These are phyloP conservation scores for Telmatochromis brachygnathus DNA, from an alignment of 2,113 vertebrate genomes.

Conservation along the genomic window DNA sequence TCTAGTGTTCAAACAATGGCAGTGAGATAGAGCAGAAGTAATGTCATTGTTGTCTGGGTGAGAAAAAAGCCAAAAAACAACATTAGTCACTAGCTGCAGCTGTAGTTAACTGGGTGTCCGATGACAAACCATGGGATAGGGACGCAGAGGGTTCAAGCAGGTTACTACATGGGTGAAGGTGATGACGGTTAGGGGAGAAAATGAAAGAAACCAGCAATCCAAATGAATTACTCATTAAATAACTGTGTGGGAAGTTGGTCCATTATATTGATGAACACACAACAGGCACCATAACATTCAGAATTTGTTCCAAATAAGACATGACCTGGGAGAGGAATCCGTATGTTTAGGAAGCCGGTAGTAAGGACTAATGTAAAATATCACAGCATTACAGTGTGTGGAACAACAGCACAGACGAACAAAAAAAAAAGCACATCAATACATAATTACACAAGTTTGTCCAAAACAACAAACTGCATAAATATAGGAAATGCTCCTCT, in stretches of 20 bases:
- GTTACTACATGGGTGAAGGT: not conserved
- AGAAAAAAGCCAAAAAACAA: slow-evolving; percentile 11
- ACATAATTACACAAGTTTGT: not conserved
- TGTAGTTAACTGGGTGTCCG: not conserved
- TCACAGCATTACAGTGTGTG: not conserved
- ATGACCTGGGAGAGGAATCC: not conserved
- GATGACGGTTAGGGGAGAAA: not conserved
- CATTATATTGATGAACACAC: fast-evolving
- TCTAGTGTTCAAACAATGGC: not conserved
- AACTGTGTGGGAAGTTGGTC: not conserved
- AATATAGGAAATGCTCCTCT: not conserved
- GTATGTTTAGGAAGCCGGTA: fast-evolving
- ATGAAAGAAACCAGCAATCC: not conserved
- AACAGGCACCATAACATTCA: not conserved
- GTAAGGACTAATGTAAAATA: not conserved
- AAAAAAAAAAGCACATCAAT: not conserved
- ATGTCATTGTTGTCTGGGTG: slow-evolving; percentile 8
- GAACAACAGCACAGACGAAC: not conserved
- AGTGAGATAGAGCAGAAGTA: slow-evolving; percentile 7
- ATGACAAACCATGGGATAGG: not conserved
- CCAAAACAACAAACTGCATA: not conserved
- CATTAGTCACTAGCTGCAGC: not conserved
- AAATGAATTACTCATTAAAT: not conserved
- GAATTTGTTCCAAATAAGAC: not conserved
- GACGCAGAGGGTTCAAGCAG: not conserved